These are phyloP conservation scores for Notodonta dromedarius DNA, from an alignment of 2,888 invertebrate species.

Conservation along the genomic window DNA sequence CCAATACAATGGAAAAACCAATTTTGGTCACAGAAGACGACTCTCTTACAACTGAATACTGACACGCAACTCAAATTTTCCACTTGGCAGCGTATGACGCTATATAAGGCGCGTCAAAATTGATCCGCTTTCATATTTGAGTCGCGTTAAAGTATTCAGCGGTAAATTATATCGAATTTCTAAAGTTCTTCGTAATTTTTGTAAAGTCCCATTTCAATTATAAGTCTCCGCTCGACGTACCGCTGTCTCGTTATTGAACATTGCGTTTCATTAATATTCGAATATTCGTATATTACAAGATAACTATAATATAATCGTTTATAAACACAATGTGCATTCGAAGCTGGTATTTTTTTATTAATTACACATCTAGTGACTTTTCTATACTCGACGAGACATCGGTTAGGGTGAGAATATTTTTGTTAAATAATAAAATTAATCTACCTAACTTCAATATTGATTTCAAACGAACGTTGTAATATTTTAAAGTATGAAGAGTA, in stretches of 20 bases:
- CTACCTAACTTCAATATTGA: slow-evolving; percentile 10
- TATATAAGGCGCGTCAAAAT: no score
- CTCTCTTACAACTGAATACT: background rate
- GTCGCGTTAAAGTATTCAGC: no score
- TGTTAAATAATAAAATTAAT: slow-evolving; percentile 34
- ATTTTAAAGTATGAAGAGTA: slow-evolving; percentile 16
- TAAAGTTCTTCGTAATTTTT: no score
- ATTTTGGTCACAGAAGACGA: background rate
- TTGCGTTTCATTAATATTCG: background rate
- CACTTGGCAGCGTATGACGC: no score
- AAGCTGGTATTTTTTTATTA: slow-evolving; percentile 47
- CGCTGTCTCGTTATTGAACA: background rate
- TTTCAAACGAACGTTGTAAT: slow-evolving; percentile 24
- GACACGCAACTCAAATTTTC: background rate
- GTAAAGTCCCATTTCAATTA: no score
- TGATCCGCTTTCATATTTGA: no score
- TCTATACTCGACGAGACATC: slow-evolving; percentile 48
- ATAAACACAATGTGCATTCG: slow-evolving; percentile 56
- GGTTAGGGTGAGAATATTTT: slow-evolving; percentile 52
- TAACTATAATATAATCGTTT: slow-evolving; percentile 28
- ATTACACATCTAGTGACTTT: slow-evolving; percentile 60
- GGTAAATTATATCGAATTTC: no score
- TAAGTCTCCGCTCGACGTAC: no score
- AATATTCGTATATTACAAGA: slow-evolving; percentile 20
- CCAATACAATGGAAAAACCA: slow-evolving; percentile 2